These are phyloP conservation scores for Nephrotoma flavescens DNA, from an alignment of 2,888 invertebrate species.

Conservation along the genomic window DNA sequence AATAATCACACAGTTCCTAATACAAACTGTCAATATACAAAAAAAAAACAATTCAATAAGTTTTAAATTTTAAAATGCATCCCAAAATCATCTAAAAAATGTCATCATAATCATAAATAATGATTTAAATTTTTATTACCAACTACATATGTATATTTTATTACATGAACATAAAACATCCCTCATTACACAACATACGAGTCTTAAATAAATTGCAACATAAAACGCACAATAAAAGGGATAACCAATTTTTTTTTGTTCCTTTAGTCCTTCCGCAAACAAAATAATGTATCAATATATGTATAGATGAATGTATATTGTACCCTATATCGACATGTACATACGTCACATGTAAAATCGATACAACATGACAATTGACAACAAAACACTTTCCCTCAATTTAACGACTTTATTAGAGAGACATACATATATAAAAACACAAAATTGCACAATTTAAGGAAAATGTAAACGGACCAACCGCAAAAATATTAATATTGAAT, in stretches of 20 bases:
- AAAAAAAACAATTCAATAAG: neutral
- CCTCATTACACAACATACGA: neutral
- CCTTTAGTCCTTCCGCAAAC: neutral
- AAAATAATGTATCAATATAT: neutral
- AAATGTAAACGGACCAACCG: neutral
- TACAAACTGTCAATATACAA: neutral
- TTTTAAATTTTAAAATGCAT: neutral
- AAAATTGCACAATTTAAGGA: neutral
- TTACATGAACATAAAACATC: neutral
- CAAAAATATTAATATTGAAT: neutral
- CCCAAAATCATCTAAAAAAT: neutral
- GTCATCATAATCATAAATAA: neutral
- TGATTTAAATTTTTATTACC: neutral
- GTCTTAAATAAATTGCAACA: neutral
- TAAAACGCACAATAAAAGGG: neutral
- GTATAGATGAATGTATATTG: neutral
- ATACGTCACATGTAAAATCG: neutral
- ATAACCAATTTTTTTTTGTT: neutral
- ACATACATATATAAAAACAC: neutral
- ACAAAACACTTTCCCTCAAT: neutral
- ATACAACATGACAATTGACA: neutral
- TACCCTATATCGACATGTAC: neutral
- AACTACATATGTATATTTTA: neutral
- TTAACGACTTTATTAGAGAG: neutral
- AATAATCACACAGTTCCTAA: neutral